These are phyloP conservation scores for Brienomyrus brachyistius DNA, from an alignment of 2,113 vertebrate species.

Conservation along the genomic window DNA sequence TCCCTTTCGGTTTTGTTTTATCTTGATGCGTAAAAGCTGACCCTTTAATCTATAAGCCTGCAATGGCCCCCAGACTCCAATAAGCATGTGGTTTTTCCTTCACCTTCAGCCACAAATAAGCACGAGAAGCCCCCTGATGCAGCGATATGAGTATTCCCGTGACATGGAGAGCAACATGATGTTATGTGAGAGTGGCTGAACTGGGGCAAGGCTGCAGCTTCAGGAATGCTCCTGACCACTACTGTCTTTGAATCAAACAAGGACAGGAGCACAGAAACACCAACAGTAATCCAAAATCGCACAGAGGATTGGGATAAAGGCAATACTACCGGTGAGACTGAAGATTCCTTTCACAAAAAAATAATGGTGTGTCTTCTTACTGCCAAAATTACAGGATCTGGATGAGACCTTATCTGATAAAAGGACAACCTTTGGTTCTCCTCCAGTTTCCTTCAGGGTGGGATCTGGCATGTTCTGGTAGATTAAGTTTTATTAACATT, in stretches of 20 bases:
- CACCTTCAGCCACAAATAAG: not conserved
- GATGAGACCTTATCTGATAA: slow-evolving; percentile 2
- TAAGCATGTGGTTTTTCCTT: not conserved
- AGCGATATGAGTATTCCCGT: too few relatives aligned
- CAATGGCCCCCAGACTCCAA: not conserved
- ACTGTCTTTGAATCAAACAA: not conserved
- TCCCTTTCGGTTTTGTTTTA: not conserved
- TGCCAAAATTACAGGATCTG: not conserved
- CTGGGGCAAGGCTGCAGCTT: too few relatives aligned
- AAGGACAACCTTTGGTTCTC: not conserved
- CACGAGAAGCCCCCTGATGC: too few relatives aligned
- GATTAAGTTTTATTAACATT: slow-evolving; percentile 12
- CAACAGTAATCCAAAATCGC: not conserved
- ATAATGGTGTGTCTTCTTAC: not conserved
- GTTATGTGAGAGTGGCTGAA: too few relatives aligned
- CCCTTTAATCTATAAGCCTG: not conserved
- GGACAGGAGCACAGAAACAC: not conserved
- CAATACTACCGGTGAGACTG: not conserved
- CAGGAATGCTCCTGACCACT: not conserved
- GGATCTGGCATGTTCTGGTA: slow-evolving; percentile 10
- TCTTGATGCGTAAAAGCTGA: not conserved
- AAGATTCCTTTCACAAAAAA: not conserved
- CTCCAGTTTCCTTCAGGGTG: slow-evolving; percentile 8
- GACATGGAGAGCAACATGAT: not conserved
- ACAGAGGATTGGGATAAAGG: not conserved